Evolutionary conservation across 2,113 vertebrate species (phyloP).

Genomic region (Odocoileus virginianus): DNA sequence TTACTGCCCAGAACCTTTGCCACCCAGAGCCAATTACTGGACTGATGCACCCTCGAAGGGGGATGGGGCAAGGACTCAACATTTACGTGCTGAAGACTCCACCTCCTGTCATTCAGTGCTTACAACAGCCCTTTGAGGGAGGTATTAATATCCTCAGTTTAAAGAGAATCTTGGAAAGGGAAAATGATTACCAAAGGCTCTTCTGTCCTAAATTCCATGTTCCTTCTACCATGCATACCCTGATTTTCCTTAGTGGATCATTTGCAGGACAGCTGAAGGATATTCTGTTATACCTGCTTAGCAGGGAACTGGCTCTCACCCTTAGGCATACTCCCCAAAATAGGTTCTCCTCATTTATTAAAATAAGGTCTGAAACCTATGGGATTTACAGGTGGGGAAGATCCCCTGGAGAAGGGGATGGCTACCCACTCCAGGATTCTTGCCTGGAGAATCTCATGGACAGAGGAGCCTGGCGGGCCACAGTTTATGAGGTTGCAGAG

Average conservation of each 20-base stretch:
- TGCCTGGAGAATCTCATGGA: neutral
- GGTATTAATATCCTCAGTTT: neutral
- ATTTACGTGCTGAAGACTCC: neutral
- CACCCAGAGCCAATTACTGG: neutral
- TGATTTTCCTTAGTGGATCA: neutral
- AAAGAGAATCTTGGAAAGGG: neutral
- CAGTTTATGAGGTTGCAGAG: neutral
- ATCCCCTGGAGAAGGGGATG: neutral
- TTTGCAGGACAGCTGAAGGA: neutral
- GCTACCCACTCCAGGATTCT: neutral
- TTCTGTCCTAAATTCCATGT: neutral
- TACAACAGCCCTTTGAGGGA: neutral
- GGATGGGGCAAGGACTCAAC: neutral
- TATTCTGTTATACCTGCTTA: neutral
- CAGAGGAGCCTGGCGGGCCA: neutral
- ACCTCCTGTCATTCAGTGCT: neutral
- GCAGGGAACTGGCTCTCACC: neutral
- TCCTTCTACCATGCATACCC: neutral
- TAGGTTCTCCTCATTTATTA: neutral
- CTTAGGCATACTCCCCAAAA: neutral
- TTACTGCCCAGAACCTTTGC: neutral
- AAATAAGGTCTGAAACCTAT: neutral
- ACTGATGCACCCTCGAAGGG: accelerated
- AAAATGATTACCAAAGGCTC: neutral
- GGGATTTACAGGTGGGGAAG: neutral